Base-by-base conservation (phyloP, 1,140 invertebrate species). In the Penaeus japonicus region DNA sequence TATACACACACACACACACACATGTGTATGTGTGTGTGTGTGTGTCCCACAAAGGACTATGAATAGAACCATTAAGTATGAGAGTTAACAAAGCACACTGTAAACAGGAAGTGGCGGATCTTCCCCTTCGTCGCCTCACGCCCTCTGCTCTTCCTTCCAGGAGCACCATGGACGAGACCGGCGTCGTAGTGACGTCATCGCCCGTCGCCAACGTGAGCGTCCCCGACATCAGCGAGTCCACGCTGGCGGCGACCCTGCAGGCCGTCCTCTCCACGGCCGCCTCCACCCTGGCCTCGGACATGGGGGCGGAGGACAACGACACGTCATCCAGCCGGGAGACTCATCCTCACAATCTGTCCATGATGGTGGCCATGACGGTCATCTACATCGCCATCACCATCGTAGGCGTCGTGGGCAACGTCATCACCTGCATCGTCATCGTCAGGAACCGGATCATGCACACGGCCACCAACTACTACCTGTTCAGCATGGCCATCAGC, bases 391-490 rank as follows among this genome's bases (percentile, higher is more conserved):
- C 92, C 30, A 92, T 94, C 84, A 92, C 93, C 24, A 92, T 94
- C 89, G 94, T 93, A 1, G 87, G 94, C 17, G 91, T 94, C 1
- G 83, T 95, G 5, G 94, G 94, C n/a, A 95, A 95, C 90, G 88
- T 94, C 7, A 93, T 92, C 90, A 95, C 94, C 15, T 95, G 94
- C 90, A 91, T 95, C 57, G 95, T 95, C 18, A 95, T 95, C 78
- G 91, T 92, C 3, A 92, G 92, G 79, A 95, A 94, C 89, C 92
- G 92, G 32, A 93, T 93, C 89, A 94, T 94, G 94, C 93, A 94
- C 90, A 94, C 94, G 4, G 93, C 93, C 7, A 95, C 94, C 53
- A 99, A 99, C 92, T 98, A 97, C 91, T 99, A 99, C 92, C 94
- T 99, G 96, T 78, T 99, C 93, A 98, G 93, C 90, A 91, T 95